Base-by-base conservation (phyloP, 2,113 vertebrate species). In the Suricata suricatta region DNA sequence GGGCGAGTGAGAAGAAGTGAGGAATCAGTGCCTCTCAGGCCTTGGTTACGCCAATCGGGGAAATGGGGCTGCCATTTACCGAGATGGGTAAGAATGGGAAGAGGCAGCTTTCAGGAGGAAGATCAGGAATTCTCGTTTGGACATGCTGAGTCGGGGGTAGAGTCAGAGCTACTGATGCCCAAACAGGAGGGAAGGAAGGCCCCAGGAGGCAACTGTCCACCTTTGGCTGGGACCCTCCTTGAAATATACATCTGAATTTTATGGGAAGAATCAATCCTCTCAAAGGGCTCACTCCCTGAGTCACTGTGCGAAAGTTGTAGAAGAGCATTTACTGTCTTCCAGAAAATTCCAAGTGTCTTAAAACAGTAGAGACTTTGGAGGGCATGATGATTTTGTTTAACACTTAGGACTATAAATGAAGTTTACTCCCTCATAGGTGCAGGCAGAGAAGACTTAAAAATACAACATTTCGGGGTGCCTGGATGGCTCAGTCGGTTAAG, bases 301-400 rank as follows among this genome's bases (percentile, higher is more conserved):
- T 14, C 54, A 0, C 1, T 2, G 1, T 6, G 3, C n/a, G 31
- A 68, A n/a, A 14, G 25, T 31, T 25, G 0, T 17, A 19, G 47
- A 9, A 54, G 33, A 35, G 27, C 1, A 0, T 25, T n/a, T 13
- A 0, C 23, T 7, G 33, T 41, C 6, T 16, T 27, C 29, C 7
- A 12, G 8, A 4, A 76, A 23, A 9, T 13, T 4, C 38, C 33
- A 15, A 2, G 10, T 19, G 8, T 25, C 33, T 9, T 50, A 23
- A 63, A 74, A 52, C 6, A 21, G 31, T 0, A 81, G 64, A 81
- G 41, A 16, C n/a, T n/a, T 2, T 41, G 52, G 54, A 80, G 31
- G 47, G 17, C 31, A 21, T 9, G 35, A 25, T 10, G 72, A 31
- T 52, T 92, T 12, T 38, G 50, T 4, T 41, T 27, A 52, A 27